Conservation (phyloP, 2,797 vertebrate genomes). For the Protosalanx chinensis region DNA sequence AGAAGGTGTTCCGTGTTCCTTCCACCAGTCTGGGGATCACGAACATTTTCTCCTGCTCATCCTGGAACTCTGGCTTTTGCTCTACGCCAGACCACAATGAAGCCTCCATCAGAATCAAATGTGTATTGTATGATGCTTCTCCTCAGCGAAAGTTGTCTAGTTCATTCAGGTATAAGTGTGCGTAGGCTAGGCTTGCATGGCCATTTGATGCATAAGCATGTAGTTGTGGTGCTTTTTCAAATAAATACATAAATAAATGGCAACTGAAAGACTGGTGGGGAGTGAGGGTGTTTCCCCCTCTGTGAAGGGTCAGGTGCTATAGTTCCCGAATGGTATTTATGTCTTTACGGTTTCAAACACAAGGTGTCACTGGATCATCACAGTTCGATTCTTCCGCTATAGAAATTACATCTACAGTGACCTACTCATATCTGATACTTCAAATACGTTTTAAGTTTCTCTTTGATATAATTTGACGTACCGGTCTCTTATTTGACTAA, state of each 20-base stretch:
- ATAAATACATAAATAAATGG: slow-evolving; percentile 30
- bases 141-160: not conserved
- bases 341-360: no score
- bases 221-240: slow-evolving; percentile 21
- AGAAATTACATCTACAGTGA: no score
- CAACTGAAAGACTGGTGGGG: not conserved
- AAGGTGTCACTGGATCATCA: no score
- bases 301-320: not conserved
- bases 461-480: no score
- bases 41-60: slow-evolving; percentile 75
- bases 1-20: not conserved
- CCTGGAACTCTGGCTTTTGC: no score
- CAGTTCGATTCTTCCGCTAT: no score
- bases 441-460: no score
- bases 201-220: slow-evolving; percentile 1
- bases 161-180: no score
- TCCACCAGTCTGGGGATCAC: slow-evolving; percentile 41
- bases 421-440: no score
- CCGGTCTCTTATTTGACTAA: no score
- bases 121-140: slow-evolving; percentile 18
- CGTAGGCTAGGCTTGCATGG: no score
- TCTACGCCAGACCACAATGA: slow-evolving; percentile 45
- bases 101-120: slow-evolving; percentile 47
- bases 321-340: no score
- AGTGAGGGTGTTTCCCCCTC: not conserved